A percentile compares a stretch with the other conserved stretches of the same genome.
These are phyloP conservation scores for Pseudolaguvia tuberculata DNA, from an alignment of 2,113 vertebrate species.

Conservation along the genomic window DNA sequence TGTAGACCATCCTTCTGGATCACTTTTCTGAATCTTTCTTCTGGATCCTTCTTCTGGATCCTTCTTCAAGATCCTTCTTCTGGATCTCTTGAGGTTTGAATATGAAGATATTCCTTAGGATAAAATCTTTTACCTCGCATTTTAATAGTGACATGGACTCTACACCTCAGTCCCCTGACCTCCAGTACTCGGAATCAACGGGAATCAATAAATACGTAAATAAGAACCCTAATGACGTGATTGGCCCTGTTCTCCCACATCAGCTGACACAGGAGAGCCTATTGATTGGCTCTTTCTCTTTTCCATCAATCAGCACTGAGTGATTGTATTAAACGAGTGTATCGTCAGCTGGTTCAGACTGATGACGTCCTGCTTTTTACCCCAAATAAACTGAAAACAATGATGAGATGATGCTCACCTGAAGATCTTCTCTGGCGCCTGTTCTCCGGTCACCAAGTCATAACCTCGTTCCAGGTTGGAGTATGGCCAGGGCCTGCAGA, in stretches of 20 bases:
- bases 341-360: slow-evolving; percentile 1
- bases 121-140: too few species aligned
- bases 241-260: slow-evolving; percentile 21
- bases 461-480: slow-evolving; percentile 92
- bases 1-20: too few species aligned
- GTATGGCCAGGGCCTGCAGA: slow-evolving; percentile 90
- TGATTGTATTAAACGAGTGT: slow-evolving; percentile 37
- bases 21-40: too few species aligned
- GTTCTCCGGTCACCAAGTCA: slow-evolving; percentile 92
- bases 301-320: slow-evolving; percentile 29
- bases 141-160: too few species aligned
- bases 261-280: slow-evolving; percentile 33
- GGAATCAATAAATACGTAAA: too few species aligned
- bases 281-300: slow-evolving; percentile 43
- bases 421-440: slow-evolving; percentile 95
- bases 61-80: too few species aligned
- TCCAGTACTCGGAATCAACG: too few species aligned
- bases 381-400: background rate
- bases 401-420: slow-evolving; percentile 71
- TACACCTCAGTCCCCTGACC: too few species aligned
- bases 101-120: too few species aligned
- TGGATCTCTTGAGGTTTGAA: too few species aligned
- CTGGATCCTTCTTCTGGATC: too few species aligned
- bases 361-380: slow-evolving; percentile 25
- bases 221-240: slow-evolving; percentile 30